Conservation (phyloP, 2,797 vertebrate genomes). For the Naso thynnoides region DNA sequence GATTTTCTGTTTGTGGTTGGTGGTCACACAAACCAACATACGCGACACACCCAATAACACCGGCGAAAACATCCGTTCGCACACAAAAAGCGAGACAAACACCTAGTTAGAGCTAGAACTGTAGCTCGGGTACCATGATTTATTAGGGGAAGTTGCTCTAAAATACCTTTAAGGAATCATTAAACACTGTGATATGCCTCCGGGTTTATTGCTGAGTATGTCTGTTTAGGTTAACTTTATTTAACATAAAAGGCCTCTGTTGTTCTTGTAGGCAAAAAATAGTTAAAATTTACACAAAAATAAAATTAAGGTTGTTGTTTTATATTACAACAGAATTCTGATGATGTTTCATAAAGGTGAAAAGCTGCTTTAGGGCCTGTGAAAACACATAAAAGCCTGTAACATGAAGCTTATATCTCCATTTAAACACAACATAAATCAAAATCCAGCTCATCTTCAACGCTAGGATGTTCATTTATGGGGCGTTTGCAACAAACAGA, state of each 20-base stretch:
- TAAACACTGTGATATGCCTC: too few species aligned
- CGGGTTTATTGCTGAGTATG: too few species aligned
- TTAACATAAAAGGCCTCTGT: too few species aligned
- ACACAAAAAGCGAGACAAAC: slow-evolving; percentile 17
- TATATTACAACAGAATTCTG: too few species aligned
- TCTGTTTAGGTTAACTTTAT: too few species aligned
- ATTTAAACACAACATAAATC: not conserved
- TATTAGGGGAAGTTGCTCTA: not conserved
- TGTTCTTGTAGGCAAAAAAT: too few species aligned
- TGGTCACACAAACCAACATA: slow-evolving; percentile 17
- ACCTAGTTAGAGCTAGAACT: not conserved
- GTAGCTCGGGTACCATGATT: not conserved
- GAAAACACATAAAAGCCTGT: not conserved
- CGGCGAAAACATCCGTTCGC: slow-evolving; percentile 24
- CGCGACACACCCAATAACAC: slow-evolving; percentile 41
- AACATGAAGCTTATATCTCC: not conserved
- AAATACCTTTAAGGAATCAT: not conserved
- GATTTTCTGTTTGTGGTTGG: slow-evolving; percentile 59
- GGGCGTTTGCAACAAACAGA: not conserved
- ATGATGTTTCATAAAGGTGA: not conserved
- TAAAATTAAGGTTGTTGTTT: not conserved
- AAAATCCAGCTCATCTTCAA: not conserved
- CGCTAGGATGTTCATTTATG: not conserved
- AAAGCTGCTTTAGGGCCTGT: not conserved
- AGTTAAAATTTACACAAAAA: too few species aligned